These are phyloP conservation scores for Sapayoa aenigma DNA, from an alignment of 2,113 vertebrate species.

Conservation along the genomic window DNA sequence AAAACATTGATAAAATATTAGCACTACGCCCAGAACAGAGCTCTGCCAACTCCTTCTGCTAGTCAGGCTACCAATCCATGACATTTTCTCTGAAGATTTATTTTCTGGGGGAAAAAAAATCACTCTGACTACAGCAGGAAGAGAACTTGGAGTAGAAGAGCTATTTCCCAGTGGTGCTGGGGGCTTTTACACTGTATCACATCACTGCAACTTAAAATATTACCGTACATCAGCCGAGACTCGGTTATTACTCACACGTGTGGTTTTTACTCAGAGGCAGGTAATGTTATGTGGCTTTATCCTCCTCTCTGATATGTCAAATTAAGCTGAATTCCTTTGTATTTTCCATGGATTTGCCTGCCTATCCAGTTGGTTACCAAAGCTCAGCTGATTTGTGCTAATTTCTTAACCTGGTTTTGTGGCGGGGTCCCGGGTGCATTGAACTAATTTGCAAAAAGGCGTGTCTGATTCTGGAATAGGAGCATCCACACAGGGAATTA, in stretches of 20 bases:
- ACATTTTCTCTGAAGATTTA: neutral
- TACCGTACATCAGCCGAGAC: neutral
- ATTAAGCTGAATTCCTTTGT: neutral
- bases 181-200: neutral
- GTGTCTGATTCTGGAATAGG: slow-evolving; percentile 48
- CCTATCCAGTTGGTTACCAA: neutral
- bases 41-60: neutral
- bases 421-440: neutral
- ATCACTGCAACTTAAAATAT: slow-evolving; percentile 13
- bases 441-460: slow-evolving; percentile 35
- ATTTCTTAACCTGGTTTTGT: slow-evolving; percentile 64
- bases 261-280: neutral
- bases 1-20: neutral
- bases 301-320: neutral
- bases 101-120: neutral
- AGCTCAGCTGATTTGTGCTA: slow-evolving; percentile 45
- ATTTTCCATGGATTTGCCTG: neutral
- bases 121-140: neutral
- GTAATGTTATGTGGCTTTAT: neutral
- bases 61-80: neutral
- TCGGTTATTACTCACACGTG: neutral
- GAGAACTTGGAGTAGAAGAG: neutral
- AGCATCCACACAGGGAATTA: slow-evolving; percentile 62
- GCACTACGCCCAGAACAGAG: fast-evolving
- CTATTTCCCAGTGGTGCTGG: neutral